Conservation (phyloP, 2,888 invertebrate genomes). For the Platypus cylindrus region DNA sequence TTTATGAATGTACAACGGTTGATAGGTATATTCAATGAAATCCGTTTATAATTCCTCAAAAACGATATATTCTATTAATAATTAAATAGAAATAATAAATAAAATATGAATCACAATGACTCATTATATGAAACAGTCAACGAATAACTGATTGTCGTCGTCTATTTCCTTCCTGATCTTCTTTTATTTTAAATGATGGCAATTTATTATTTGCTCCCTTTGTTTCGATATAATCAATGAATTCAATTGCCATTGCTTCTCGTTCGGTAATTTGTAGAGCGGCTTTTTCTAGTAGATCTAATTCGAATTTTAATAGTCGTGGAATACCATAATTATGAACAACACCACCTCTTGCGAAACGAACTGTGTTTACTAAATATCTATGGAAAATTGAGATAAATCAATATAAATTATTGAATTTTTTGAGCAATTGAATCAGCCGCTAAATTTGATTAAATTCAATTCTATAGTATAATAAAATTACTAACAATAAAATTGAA, state of each 20-base stretch:
- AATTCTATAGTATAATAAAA: not conserved
- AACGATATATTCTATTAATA: too few relatives aligned
- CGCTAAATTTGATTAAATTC: not conserved
- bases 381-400: too few relatives aligned
- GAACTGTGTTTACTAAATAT: conserved; percentile 33
- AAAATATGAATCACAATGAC: too few relatives aligned
- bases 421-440: not conserved
- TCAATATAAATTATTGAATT: too few relatives aligned
- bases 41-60: too few relatives aligned
- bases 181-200: conserved; percentile 19
- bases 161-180: conserved; percentile 16
- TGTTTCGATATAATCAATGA: conserved; percentile 15
- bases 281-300: conserved; percentile 32
- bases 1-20: too few relatives aligned
- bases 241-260: conserved; percentile 24
- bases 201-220: conserved; percentile 11
- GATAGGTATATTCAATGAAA: too few relatives aligned
- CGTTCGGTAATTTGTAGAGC: conserved; percentile 29
- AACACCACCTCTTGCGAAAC: conserved; percentile 38
- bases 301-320: conserved; percentile 35
- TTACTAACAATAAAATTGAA: not conserved
- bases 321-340: conserved; percentile 38
- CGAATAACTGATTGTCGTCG: conserved; percentile 17
- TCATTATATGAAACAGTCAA: not conserved
- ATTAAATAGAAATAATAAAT: too few relatives aligned